Evolutionary conservation across 2,888 invertebrate species (phyloP).

Genomic region (Chrysina gloriosa): DNA sequence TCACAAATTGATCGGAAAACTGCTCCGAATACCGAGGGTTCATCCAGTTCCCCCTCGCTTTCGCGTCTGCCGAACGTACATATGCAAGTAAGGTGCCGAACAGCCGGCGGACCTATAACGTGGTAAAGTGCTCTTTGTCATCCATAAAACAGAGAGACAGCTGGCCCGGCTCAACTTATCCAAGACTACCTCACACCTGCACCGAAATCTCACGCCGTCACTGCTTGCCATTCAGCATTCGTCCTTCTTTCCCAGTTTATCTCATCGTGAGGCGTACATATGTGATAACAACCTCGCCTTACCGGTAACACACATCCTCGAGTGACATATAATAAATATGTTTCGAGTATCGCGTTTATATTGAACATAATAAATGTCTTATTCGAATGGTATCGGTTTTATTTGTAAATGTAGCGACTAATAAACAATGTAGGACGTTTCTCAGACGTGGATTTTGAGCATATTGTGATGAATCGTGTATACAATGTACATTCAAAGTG

Average conservation of each 20-base stretch:
- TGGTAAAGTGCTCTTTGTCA: conserved; percentile 61
- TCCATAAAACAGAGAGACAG: conserved; percentile 62
- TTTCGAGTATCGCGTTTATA: too few species aligned
- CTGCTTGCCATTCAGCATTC: conserved; percentile 37
- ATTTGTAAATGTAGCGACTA: too few species aligned
- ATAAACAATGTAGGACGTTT: too few species aligned
- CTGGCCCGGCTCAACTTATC: conserved; percentile 58
- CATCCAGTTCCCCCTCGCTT: conserved; percentile 6
- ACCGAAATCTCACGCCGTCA: conserved; percentile 36
- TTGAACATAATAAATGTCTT: too few species aligned
- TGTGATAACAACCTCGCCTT: background rate
- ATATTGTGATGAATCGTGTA: too few species aligned
- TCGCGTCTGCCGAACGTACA: conserved; percentile 46
- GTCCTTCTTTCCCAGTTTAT: conserved; percentile 26
- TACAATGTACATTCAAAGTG: too few species aligned
- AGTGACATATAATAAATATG: too few species aligned
- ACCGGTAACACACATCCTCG: too few species aligned
- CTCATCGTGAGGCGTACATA: background rate
- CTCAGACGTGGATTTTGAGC: too few species aligned
- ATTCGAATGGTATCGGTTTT: too few species aligned
- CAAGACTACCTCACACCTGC: conserved; percentile 50
- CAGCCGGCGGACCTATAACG: conserved; percentile 60
- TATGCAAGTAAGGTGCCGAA: conserved; percentile 54
- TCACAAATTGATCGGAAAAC: conserved; percentile 13
- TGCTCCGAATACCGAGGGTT: background rate